A percentile compares a stretch with the other conserved stretches of the same genome.
phyloP scores from a whole-genome alignment of 2,113 vertebrate genomes.

The Alces alces region DNA sequence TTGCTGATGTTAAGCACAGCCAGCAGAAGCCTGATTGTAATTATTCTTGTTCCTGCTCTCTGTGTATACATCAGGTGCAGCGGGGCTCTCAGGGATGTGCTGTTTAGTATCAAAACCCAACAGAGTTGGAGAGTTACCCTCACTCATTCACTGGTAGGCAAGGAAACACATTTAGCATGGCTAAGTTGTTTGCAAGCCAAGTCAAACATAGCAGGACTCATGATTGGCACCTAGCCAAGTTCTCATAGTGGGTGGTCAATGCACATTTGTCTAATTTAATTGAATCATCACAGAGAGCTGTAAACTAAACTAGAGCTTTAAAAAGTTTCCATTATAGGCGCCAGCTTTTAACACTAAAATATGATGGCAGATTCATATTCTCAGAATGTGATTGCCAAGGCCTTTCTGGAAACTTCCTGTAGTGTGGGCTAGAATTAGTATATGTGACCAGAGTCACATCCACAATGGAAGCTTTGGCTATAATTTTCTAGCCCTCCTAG shows the following conservation, averaged over 20 bases:
- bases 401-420: constrained; percentile 6
- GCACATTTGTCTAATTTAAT: constrained; percentile 61
- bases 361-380: constrained; percentile 13
- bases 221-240: constrained; percentile 40
- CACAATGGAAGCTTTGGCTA: not conserved
- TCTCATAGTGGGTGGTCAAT: constrained; percentile 67
- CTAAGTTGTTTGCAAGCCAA: constrained; percentile 58
- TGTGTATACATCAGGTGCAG: constrained; percentile 60
- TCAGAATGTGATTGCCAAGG: not conserved
- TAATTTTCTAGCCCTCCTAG: not conserved
- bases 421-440: not conserved
- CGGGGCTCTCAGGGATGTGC: constrained; percentile 31
- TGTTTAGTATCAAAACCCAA: constrained; percentile 64
- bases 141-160: constrained; percentile 27
- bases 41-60: constrained; percentile 53
- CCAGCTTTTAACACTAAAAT: constrained; percentile 43
- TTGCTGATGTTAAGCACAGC: constrained; percentile 57
- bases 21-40: constrained; percentile 68
- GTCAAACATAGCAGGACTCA: constrained; percentile 53
- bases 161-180: constrained; percentile 47
- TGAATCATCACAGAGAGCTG: constrained; percentile 56
- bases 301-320: constrained; percentile 46
- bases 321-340: constrained; percentile 26
- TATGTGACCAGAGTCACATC: not conserved
- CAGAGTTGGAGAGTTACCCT: constrained; percentile 39